Base-by-base conservation (phyloP, 2,888 invertebrate genomes). In the Amphipoea oculea region DNA sequence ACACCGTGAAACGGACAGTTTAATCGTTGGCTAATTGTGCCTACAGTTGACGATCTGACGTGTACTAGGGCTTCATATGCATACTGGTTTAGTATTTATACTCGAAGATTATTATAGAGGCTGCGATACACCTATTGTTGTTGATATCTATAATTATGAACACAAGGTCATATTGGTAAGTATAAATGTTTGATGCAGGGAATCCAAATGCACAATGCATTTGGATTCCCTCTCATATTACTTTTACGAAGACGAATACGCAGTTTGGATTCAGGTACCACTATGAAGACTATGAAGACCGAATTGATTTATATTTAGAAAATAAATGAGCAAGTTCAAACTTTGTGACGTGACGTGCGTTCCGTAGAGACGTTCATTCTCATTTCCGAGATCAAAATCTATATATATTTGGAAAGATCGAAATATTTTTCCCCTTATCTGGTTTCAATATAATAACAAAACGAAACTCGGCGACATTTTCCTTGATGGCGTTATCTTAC, bases 1-100 rank as follows among this genome's bases (percentile, higher is more conserved):
- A 85, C 85, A 88, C 90, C 90, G 91, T 92, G 92, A 92, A 91
- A 65, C 81, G 45, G 81, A 89, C 89, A 92, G 82, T 85, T 83
- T 83, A 90, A 88, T 84, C 82, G 86, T 84, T 72, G 66, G 83
- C 69, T 89, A 84, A 88, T 88, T 86, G 82, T 85, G 73, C 70
- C 78, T 62, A 75, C 69, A 82, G 81, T 76, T 75, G 81, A 86
- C 67, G 72, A 69, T 67, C 54, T 54, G 81, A 48, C 36, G 65
- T 76, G 23, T 69, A 71, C 72, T 62, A 72, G 57, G 65, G n/a
- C 40, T 51, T 63, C 57, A 72, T 74, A 63, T 65, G 2, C 40
- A 36, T 73, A 73, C 42, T 62, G 63, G 29, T 40, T 54, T 68
- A 82, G 29, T 68, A 57, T 62, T 45, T n/a, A 63, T 69, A 29